Evolutionary conservation across 2,113 vertebrate genomes (phyloP).

Genomic region (Eidolon helvum): DNA sequence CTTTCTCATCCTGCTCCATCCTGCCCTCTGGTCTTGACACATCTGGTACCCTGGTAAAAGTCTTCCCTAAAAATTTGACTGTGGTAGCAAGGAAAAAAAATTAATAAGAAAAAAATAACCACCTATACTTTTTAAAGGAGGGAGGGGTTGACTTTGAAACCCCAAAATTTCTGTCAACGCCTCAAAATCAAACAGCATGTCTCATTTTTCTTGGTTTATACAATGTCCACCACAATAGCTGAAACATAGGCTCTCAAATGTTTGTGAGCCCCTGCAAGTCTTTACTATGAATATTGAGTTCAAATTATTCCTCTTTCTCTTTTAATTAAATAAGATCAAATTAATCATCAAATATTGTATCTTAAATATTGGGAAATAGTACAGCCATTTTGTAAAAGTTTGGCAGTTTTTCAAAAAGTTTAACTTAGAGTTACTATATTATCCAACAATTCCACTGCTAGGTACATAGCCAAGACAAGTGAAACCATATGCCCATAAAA

Average conservation of each 20-base stretch:
- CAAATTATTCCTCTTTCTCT: constrained; percentile 4
- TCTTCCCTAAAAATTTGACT: background rate
- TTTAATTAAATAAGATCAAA: background rate
- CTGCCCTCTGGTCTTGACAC: background rate
- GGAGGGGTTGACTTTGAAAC: background rate
- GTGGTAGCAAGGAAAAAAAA: background rate
- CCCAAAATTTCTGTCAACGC: background rate
- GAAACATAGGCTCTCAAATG: background rate
- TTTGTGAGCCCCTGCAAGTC: background rate
- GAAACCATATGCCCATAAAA: background rate
- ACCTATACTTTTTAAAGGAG: background rate
- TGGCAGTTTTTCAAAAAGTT: background rate
- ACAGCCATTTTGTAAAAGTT: background rate
- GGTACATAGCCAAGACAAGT: background rate
- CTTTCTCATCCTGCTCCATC: background rate
- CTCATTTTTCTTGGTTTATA: background rate
- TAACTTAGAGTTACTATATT: background rate
- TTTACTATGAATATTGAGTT: background rate
- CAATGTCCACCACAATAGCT: background rate
- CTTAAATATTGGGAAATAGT: background rate
- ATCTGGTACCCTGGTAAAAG: background rate
- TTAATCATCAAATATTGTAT: background rate
- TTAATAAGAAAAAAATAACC: constrained; percentile 11
- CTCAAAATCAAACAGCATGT: background rate
- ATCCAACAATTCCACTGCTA: background rate